Conservation (phyloP, 2,888 invertebrate species). For the Scaptomyza caliginosa region DNA sequence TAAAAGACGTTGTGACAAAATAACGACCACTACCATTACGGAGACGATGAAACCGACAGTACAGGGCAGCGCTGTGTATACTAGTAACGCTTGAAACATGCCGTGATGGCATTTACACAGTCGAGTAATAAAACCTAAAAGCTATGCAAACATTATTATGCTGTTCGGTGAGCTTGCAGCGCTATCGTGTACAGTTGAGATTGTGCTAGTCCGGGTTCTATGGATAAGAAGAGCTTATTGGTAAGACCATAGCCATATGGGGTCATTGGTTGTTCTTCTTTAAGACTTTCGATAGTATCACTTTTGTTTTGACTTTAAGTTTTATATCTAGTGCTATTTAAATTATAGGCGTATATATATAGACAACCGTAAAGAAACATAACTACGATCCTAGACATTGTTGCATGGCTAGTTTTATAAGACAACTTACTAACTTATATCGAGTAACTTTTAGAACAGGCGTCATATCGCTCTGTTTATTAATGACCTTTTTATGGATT, state of each 20-base stretch:
- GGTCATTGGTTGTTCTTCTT: slow-evolving; percentile 34
- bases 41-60: slow-evolving; percentile 34
- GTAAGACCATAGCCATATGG: slow-evolving; percentile 28
- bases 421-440: neutral
- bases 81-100: slow-evolving; percentile 41
- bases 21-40: slow-evolving; percentile 32
- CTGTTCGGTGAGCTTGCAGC: slow-evolving; percentile 35
- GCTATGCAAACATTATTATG: slow-evolving; percentile 78
- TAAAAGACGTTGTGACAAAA: slow-evolving; percentile 54
- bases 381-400: slow-evolving; percentile 4
- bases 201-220: neutral
- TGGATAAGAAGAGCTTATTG: slow-evolving; percentile 47
- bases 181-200: slow-evolving; percentile 27
- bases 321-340: too few species aligned
- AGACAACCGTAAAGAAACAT: neutral
- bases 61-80: neutral
- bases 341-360: too few species aligned
- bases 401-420: neutral
- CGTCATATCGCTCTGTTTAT: neutral
- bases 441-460: neutral
- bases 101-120: slow-evolving; percentile 71
- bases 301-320: neutral
- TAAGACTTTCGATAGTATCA: neutral
- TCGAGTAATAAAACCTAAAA: slow-evolving; percentile 72
- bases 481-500: slow-evolving; percentile 2